phyloP scores from a whole-genome alignment of 2,888 invertebrate species.

The Brachypalpus laphriformis region DNA sequence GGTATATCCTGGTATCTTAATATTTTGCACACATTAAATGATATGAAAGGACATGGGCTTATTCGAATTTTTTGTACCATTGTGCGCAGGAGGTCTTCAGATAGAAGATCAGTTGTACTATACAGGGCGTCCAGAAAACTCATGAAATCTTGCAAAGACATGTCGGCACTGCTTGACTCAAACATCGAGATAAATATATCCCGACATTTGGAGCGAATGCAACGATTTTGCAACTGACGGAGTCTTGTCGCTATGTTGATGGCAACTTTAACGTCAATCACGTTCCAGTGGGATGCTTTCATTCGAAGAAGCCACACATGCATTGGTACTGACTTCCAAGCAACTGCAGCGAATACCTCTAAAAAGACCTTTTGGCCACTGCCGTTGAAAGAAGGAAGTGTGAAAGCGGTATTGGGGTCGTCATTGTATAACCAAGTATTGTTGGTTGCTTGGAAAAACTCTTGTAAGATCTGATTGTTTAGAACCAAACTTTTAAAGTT shows the following conservation, averaged over 20 bases:
- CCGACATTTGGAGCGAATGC: conserved; percentile 74
- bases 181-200: conserved; percentile 74
- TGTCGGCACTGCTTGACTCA: conserved; percentile 63
- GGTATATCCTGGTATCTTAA: background rate
- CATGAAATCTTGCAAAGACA: conserved; percentile 77
- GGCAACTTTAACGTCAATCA: conserved; percentile 64
- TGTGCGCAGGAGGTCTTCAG: conserved; percentile 1
- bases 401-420: conserved; percentile 30
- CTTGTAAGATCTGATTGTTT: conserved; percentile 67
- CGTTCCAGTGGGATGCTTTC: conserved; percentile 24
- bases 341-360: conserved; percentile 69
- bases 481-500: conserved; percentile 75
- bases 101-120: conserved; percentile 75
- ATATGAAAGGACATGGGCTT: conserved; percentile 11
- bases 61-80: conserved; percentile 29
- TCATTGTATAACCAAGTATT: conserved; percentile 78
- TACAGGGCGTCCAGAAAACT: conserved; percentile 77
- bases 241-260: conserved; percentile 76
- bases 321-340: conserved; percentile 80
- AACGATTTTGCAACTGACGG: conserved; percentile 76
- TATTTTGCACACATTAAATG: conserved; percentile 18
- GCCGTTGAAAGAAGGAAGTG: conserved; percentile 61
- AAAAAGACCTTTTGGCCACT: conserved; percentile 66
- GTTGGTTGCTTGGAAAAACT: conserved; percentile 79
- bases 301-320: conserved; percentile 77